A percentile compares a stretch with the other conserved stretches of the same genome.
phyloP scores from a whole-genome alignment of 2,888 invertebrate species.

The Oxyteleia sp. region DNA sequence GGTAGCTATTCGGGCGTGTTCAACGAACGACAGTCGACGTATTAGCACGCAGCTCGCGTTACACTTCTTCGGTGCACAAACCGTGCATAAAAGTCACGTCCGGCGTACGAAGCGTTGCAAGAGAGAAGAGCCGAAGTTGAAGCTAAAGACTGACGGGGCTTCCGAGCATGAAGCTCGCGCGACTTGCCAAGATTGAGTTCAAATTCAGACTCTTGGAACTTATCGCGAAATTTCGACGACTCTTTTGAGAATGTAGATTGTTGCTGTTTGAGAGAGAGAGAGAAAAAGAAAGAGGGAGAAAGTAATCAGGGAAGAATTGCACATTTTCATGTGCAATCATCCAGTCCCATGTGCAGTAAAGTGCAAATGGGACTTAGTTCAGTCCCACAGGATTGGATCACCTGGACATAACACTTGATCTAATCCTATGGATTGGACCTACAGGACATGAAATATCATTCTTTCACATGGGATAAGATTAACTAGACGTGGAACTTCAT shows the following conservation, averaged over 20 bases:
- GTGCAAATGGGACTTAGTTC: too few relatives aligned
- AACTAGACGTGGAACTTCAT: too few relatives aligned
- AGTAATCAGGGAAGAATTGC: too few relatives aligned
- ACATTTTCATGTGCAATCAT: too few relatives aligned
- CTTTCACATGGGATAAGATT: too few relatives aligned
- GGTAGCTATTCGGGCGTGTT: too few relatives aligned
- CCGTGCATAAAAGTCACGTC: slow-evolving; percentile 75
- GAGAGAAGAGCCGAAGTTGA: slow-evolving; percentile 62
- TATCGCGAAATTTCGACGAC: slow-evolving; percentile 29
- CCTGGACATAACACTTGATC: too few relatives aligned
- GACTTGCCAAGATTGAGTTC: slow-evolving; percentile 67
- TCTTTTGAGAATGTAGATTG: slow-evolving; percentile 22
- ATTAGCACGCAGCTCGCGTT: slow-evolving; percentile 74
- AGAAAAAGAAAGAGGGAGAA: too few relatives aligned
- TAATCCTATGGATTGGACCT: too few relatives aligned
- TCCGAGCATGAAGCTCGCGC: slow-evolving; percentile 71
- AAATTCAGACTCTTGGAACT: slow-evolving; percentile 43
- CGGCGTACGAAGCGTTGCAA: slow-evolving; percentile 56
- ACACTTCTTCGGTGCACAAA: slow-evolving; percentile 72
- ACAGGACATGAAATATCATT: too few relatives aligned
- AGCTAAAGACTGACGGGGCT: slow-evolving; percentile 56
- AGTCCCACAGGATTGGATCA: too few relatives aligned
- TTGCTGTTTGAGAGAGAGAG: not conserved
- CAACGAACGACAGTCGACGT: slow-evolving; percentile 64
- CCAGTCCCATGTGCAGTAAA: too few relatives aligned